Evolutionary conservation across 2,113 vertebrate species (phyloP).

Genomic region (Condylura cristata): DNA sequence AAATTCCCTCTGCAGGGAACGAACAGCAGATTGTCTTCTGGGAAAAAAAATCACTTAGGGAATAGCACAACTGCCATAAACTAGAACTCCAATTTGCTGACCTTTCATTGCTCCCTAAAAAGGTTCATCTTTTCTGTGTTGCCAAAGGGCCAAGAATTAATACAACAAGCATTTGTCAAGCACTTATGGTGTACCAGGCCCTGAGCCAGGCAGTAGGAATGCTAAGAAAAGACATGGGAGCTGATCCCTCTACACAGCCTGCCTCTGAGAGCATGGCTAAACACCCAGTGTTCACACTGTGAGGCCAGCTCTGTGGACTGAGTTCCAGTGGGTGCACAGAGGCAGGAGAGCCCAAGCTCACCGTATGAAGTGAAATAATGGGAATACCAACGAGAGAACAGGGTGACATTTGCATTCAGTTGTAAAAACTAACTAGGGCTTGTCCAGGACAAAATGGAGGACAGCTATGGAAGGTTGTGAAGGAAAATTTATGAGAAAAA

Average conservation of each 20-base stretch:
- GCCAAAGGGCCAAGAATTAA: neutral
- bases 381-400: neutral
- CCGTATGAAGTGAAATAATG: neutral
- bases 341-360: neutral
- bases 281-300: neutral
- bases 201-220: neutral
- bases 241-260: neutral
- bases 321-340: neutral
- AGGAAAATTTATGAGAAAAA: neutral
- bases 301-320: neutral
- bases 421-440: neutral
- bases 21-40: slow-evolving; percentile 11
- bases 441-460: neutral
- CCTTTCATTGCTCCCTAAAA: neutral
- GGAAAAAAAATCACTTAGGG: neutral
- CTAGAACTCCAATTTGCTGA: neutral
- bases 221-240: neutral
- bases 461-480: neutral
- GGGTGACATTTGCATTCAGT: neutral
- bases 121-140: neutral
- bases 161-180: slow-evolving; percentile 10
- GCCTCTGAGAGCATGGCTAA: neutral
- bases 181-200: neutral
- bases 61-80: neutral
- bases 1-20: slow-evolving; percentile 56